Conservation (phyloP, 2,797 vertebrate genomes). For the Anguilla marmorata region DNA sequence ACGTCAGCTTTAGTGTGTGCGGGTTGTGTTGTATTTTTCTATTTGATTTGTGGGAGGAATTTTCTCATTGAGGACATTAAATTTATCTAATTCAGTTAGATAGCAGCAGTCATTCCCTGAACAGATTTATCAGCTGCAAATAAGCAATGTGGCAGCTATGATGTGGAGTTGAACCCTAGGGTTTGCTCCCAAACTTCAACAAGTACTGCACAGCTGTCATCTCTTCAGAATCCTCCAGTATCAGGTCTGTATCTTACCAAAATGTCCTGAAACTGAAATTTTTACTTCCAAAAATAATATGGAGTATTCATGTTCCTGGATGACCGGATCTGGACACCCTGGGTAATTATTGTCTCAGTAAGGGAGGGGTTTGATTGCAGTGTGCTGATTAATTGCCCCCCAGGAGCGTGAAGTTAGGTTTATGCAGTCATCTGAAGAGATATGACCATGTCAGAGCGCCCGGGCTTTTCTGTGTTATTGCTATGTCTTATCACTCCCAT, state of each 20-base stretch:
- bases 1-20: neutral
- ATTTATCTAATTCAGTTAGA: neutral
- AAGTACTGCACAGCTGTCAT: neutral
- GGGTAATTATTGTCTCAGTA: neutral
- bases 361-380: neutral
- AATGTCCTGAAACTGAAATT: neutral
- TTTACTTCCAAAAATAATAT: neutral
- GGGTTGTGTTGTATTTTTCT: neutral
- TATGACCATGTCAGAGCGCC: neutral
- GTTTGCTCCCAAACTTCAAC: neutral
- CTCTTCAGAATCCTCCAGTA: neutral
- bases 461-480: neutral
- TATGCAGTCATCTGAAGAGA: constrained; percentile 7
- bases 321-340: neutral
- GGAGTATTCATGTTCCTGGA: neutral
- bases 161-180: neutral
- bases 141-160: neutral
- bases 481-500: neutral
- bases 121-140: neutral
- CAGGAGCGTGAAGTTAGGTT: constrained; percentile 6
- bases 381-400: constrained; percentile 1
- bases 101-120: neutral
- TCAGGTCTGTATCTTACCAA: neutral
- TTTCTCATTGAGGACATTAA: constrained; percentile 9
- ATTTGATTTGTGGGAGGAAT: neutral